Evolutionary conservation across 2,113 vertebrate genomes (phyloP).

Genomic region (Mesoclemmys tuberculata): DNA sequence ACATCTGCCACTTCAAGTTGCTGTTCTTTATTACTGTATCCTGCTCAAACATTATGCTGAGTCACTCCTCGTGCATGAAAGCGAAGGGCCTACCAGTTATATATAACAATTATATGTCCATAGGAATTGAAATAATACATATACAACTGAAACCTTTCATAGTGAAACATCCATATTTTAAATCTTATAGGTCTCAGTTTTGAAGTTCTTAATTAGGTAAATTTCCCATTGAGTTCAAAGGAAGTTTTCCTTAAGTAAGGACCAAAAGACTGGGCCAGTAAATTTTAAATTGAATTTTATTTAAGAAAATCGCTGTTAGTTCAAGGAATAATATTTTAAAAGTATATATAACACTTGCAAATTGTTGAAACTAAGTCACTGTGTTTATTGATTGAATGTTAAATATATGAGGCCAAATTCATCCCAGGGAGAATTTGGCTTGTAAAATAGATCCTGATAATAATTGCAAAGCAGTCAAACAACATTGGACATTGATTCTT

Average conservation of each 20-base stretch:
- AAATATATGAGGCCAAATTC: neutral
- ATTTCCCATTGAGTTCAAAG: neutral
- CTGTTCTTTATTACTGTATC: accelerated
- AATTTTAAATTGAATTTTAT: neutral
- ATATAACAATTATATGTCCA: accelerated
- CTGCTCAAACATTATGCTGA: accelerated
- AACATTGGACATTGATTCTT: accelerated
- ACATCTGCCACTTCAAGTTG: accelerated
- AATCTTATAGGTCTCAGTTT: neutral
- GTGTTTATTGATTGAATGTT: neutral
- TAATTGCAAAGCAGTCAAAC: neutral
- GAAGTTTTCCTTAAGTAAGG: neutral
- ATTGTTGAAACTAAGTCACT: neutral
- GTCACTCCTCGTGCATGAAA: accelerated
- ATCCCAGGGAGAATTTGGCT: neutral
- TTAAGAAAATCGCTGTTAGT: neutral
- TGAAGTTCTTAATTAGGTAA: neutral
- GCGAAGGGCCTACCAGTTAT: accelerated
- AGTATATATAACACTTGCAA: accelerated
- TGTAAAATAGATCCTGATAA: accelerated
- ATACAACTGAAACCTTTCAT: accelerated
- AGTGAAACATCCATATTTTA: accelerated
- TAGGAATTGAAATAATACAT: neutral
- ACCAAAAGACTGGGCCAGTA: neutral
- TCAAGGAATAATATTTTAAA: neutral